A percentile compares a stretch with the other conserved stretches of the same genome.
These are phyloP conservation scores for Paramormyrops kingsleyae DNA, from an alignment of 2,113 vertebrate genomes.

Conservation along the genomic window DNA sequence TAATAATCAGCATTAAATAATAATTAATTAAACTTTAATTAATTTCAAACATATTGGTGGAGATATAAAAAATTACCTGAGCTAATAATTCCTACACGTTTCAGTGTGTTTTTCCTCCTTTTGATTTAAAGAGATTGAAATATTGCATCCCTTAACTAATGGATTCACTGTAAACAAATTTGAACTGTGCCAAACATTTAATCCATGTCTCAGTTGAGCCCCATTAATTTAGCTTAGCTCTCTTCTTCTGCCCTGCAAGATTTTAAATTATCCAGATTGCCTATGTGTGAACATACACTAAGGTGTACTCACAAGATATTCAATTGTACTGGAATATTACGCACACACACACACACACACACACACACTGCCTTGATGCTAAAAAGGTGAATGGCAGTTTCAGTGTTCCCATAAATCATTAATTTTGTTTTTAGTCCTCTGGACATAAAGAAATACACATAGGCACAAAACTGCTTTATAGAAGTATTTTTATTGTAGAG, in stretches of 20 bases:
- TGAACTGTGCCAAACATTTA: background rate
- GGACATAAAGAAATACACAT: background rate
- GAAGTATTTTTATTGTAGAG: background rate
- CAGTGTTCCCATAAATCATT: background rate
- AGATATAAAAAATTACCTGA: too few species aligned
- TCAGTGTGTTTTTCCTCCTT: background rate
- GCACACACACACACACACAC: background rate
- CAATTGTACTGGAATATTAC: background rate
- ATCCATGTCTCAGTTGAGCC: background rate
- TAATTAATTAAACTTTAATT: too few species aligned
- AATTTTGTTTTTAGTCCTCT: background rate
- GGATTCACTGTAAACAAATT: background rate
- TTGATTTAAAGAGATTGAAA: background rate
- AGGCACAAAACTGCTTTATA: background rate
- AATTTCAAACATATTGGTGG: too few species aligned
- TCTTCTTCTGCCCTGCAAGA: background rate
- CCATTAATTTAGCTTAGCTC: background rate
- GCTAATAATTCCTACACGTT: too few species aligned
- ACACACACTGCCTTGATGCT: background rate
- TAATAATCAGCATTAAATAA: too few species aligned
- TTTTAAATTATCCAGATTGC: background rate
- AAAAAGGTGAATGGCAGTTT: background rate
- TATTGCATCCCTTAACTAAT: background rate
- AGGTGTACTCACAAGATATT: background rate
- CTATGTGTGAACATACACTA: background rate